Base-by-base conservation (phyloP, 2,113 vertebrate genomes). In the Hassar affinis region DNA sequence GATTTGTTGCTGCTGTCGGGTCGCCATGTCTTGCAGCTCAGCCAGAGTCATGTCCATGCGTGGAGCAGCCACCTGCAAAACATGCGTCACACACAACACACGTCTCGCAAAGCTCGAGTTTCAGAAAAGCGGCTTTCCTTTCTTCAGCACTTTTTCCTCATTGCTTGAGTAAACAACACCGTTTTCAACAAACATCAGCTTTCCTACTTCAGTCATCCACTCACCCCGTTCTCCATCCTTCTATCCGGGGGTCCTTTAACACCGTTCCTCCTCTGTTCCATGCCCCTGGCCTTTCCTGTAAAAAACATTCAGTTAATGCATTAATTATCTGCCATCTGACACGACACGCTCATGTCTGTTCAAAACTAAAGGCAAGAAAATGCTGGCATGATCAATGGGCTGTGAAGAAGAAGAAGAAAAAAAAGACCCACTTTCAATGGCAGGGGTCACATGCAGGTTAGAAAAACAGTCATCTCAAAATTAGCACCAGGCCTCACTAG, bases 21-120 rank as follows among this genome's bases (percentile, higher is more conserved):
- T 92, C 4, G 98, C 97, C 97, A 99, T 99, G 80, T 99, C 98
- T 89, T 99, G 98, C 42, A 99, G 94, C 89, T 99, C 98, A 0
- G 96, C 93, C 76, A 99, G 91, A 0, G 97, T 98, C 96, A 98
- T 96, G 89, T 99, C 97, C 97, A 97, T 97, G 85, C 97, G 93
- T 7, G 98, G 96, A 74, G 92, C 93, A 9, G 86, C 91, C 62
- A 98, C 93, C 98, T 99, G 83, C 2, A 76, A 11, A 78, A 56
- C 59, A 47, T 7, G 59, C 78, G 20, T 57, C 45, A 81, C 25
- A 20, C 1, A 42, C 0, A 9, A 64, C 8, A 75, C 18, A 14
- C 20, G 12, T 57, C 54, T 30, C 38, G 61, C 51, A 47, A 66
- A 56, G 42, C 47, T 71, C 18, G 8, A 2, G 38, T 69, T 51